Evolutionary conservation across 2,113 vertebrate genomes (phyloP).

Genomic region (Heterotis niloticus): DNA sequence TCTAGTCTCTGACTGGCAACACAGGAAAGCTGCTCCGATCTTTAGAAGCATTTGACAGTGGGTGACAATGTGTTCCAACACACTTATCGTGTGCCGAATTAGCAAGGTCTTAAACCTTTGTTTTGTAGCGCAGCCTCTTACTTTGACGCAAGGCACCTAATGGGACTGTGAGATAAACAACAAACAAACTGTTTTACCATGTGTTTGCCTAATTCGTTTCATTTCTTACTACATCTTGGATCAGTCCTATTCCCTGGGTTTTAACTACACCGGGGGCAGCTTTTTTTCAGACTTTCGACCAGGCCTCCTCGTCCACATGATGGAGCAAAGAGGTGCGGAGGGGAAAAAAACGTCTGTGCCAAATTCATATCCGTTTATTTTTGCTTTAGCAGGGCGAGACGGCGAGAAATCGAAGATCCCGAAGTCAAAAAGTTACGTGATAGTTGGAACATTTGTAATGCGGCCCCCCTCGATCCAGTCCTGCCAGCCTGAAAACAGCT

Average conservation of each 20-base stretch:
- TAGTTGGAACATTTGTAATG: no score
- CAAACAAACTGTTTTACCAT: not conserved
- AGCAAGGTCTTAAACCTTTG: not conserved
- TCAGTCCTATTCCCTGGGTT: not conserved
- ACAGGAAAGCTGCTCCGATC: not conserved
- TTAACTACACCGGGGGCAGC: not conserved
- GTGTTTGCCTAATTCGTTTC: not conserved
- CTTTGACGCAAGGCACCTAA: no score
- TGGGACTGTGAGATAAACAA: not conserved
- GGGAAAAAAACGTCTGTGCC: not conserved
- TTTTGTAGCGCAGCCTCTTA: not conserved
- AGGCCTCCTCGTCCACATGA: not conserved
- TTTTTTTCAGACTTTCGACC: not conserved
- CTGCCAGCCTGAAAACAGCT: no score
- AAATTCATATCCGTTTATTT: not conserved
- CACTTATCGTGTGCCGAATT: not conserved
- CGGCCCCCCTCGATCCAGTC: no score
- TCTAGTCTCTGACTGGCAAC: not conserved
- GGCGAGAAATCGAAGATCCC: not conserved
- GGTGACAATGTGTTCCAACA: not conserved
- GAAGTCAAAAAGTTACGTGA: no score
- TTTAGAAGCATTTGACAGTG: conserved; percentile 7
- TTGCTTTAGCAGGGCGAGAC: not conserved
- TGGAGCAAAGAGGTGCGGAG: not conserved
- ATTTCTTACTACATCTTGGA: not conserved